Conservation (phyloP, 1,140 invertebrate species). For the Aphelinus atriplicis region DNA sequence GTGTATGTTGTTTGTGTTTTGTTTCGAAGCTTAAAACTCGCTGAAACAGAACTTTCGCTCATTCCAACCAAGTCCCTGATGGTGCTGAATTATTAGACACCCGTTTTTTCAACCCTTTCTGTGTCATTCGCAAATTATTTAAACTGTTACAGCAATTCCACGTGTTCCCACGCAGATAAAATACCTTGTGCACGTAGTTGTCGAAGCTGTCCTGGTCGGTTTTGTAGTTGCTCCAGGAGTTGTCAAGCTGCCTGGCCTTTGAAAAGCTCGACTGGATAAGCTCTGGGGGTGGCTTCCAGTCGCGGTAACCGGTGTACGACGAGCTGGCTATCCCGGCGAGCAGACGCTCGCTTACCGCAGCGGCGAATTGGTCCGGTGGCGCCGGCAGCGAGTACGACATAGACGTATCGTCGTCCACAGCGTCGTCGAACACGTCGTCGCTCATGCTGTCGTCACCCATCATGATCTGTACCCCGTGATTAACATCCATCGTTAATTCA, state of each 20-base stretch:
- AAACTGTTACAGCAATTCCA: too few relatives aligned
- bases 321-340: slow-evolving; percentile 65
- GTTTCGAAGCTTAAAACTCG: too few relatives aligned
- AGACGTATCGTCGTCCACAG: slow-evolving; percentile 39
- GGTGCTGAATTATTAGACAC: too few relatives aligned
- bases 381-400: slow-evolving; percentile 35
- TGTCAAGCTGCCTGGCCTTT: slow-evolving; percentile 42
- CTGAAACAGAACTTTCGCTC: too few relatives aligned
- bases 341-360: background rate
- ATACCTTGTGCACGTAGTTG: slow-evolving; percentile 72
- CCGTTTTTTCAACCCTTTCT: too few relatives aligned
- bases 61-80: too few relatives aligned
- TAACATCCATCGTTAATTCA: too few relatives aligned
- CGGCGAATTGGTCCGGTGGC: background rate
- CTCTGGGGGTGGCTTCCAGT: slow-evolving; percentile 79
- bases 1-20: too few relatives aligned
- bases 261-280: slow-evolving; percentile 51
- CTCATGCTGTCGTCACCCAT: slow-evolving; percentile 75
- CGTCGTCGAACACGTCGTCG: slow-evolving; percentile 83
- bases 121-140: too few relatives aligned
- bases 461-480: slow-evolving; percentile 53
- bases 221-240: slow-evolving; percentile 38
- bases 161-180: too few relatives aligned
- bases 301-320: slow-evolving; percentile 80
- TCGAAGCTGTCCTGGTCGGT: slow-evolving; percentile 65